Evolutionary conservation across 2,113 vertebrate genomes (phyloP), one percentile per base, ranked within the genome.

Genomic region (Alligator mississippiensis): DNA sequence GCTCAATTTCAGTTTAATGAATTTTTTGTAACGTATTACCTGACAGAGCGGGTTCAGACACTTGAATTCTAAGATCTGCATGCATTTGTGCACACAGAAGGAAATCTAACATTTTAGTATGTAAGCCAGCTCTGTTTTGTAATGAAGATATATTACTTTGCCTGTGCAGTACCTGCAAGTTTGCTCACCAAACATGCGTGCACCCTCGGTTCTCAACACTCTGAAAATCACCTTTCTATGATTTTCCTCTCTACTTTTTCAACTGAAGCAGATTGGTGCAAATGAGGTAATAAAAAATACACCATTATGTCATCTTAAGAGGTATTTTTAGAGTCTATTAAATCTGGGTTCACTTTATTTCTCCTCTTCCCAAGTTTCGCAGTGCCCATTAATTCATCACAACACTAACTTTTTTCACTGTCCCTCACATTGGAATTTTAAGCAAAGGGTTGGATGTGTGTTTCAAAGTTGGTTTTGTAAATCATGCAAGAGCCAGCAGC

Each of bases 1-100:
- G 28, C 58, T 77, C 66, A 34, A 12, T 6, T 17, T 58, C 0
- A 0, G 9, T 10, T 75, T 0, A 1, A 68, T 22, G 2, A 72
- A 54, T 74, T 68, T 90, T 80, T 77, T 21, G 9, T n/a, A 4
- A 3, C 59, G 5, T 57, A 27, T 17, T 1, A 2, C 24, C 38
- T 62, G 24, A 27, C 27, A 17, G 5, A 78, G 38, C 24, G 15
- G 17, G 15, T 2, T 64, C 12, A 84, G 27, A 4, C 34, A 34
- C 4, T 25, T 76, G 11, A 22, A 5, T 60, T 74, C 63, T 82
- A 12, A 77, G n/a, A 9, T 72, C 13, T 75, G 1, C 2, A 55
- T 28, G 38, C n/a, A 57, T 63, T 63, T 63, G 47, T 63, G 25
- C 62, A 63, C 47, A 9, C 47, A 14, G 62, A 63, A 14, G 62